Base-by-base conservation (phyloP, 2,888 invertebrate genomes). In the Vanessa cardui region DNA sequence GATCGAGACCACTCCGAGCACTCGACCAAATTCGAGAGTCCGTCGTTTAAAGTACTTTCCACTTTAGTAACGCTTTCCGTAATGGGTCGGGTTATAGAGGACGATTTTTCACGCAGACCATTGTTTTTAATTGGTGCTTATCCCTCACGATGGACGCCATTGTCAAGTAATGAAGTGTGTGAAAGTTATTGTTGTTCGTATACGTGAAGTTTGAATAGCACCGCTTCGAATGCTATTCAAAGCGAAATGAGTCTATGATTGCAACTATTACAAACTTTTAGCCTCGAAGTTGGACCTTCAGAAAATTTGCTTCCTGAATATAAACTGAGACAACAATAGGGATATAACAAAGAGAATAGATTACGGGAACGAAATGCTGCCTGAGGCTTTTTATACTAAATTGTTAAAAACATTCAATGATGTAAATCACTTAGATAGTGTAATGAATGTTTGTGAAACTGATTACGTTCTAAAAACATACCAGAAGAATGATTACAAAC, bases 51-150 rank as follows among this genome's bases (percentile, higher is more conserved):
- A 83, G 84, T 72, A 78, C 81, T 72, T 81, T 85, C 74, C 56
- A 76, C 68, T 74, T 67, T 52, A 54, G 73, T 74, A 72, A 73
- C 68, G 67, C 64, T 74, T 67, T 72, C 69, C 54, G 63, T 66
- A 73, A 76, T 69, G 47, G 67, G 66, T 66, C 71, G 67, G 71
- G 76, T 70, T 73, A 62, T 62, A 69, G 72, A 74, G 62, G 73
- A 77, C 77, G 73, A 77, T 83, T 85, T 86, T 84, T 81, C 76
- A 72, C 74, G 74, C 64, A 66, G 67, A 65, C 81, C 83, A 83
- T 84, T 84, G 83, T 85, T 85, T 86, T 87, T 86, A 88, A 87
- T 88, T 86, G 85, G 81, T 80, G 80, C 85, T 86, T 83, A 81
- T 82, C 83, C 84, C 80, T 80, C 78, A 80, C 74, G 79, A 78